Evolutionary conservation across 2,888 invertebrate species (phyloP).

Genomic region (Tenthredo notha): DNA sequence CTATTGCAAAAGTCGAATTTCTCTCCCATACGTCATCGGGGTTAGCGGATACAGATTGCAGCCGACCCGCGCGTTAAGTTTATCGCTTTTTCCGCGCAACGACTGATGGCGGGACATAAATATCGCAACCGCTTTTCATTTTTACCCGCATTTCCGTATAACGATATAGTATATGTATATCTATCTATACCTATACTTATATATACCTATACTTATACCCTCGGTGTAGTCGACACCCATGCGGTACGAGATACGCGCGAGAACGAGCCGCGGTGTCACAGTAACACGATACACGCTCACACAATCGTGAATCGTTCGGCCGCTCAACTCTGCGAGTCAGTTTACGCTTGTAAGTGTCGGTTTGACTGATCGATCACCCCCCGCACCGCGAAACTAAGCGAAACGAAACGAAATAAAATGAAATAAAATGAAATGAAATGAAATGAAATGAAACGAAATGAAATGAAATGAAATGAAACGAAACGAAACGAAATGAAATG

Average conservation of each 20-base stretch:
- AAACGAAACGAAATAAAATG: background rate
- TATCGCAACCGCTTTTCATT: conserved; percentile 49
- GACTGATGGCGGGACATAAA: conserved; percentile 48
- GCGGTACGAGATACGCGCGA: conserved; percentile 17
- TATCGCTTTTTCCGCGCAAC: conserved; percentile 46
- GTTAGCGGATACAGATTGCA: conserved; percentile 42
- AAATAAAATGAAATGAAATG: background rate
- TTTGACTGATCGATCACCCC: conserved; percentile 44
- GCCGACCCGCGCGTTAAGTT: conserved; percentile 46
- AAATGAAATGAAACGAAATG: background rate
- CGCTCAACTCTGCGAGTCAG: conserved; percentile 35
- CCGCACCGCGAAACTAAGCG: background rate
- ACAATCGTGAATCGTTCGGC: conserved; percentile 9
- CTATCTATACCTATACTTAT: background rate
- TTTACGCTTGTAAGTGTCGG: conserved; percentile 49
- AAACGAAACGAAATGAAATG: background rate
- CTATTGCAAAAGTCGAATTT: conserved; percentile 38
- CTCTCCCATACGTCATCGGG: conserved; percentile 33
- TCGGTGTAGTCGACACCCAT: background rate
- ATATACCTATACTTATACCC: background rate
- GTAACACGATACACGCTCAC: background rate
- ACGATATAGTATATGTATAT: background rate
- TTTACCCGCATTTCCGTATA: conserved; percentile 39
- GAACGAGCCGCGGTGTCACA: conserved; percentile 22
- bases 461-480: background rate